Conservation (phyloP, 1,140 invertebrate genomes). For the Capitella teleta region DNA sequence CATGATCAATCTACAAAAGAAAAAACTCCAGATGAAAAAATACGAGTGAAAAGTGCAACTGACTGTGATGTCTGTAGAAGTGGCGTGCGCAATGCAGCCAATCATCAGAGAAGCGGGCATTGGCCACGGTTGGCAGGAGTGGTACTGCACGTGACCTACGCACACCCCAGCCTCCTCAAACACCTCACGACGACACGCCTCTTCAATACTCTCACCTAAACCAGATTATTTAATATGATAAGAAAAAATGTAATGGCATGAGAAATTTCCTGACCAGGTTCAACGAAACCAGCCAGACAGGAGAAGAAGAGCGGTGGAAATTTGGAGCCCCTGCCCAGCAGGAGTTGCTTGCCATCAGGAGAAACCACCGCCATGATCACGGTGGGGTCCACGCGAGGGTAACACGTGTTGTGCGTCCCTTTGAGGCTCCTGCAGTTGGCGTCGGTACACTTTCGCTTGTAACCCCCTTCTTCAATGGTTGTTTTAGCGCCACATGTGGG, state of each 20-base stretch:
- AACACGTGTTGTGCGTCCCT: constrained; percentile 38
- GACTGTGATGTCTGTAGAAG: constrained; percentile 31
- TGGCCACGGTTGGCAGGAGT: constrained; percentile 51
- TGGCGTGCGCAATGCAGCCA: constrained; percentile 44
- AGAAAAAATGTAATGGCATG: not conserved
- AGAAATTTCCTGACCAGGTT: constrained; percentile 27
- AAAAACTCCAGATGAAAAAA: too few relatives aligned
- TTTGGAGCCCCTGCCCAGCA: constrained; percentile 46
- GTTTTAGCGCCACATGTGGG: constrained; percentile 39
- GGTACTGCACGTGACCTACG: constrained; percentile 44
- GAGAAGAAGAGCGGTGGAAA: constrained; percentile 49
- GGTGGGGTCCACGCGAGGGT: constrained; percentile 45
- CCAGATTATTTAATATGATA: not conserved
- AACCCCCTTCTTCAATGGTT: constrained; percentile 31
- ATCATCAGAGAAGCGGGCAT: constrained; percentile 50
- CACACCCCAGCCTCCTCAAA: constrained; percentile 51
- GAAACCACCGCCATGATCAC: constrained; percentile 48
- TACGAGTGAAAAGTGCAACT: too few relatives aligned
- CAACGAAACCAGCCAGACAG: constrained; percentile 51
- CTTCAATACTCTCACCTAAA: constrained; percentile 48
- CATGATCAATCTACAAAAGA: constrained; percentile 41
- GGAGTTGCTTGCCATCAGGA: constrained; percentile 36
- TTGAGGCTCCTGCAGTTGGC: constrained; percentile 27
- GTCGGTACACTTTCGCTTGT: constrained; percentile 34
- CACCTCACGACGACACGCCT: constrained; percentile 48